Evolutionary conservation across 1,140 invertebrate species (phyloP).

Genomic region (Lasioglossum baleicum): DNA sequence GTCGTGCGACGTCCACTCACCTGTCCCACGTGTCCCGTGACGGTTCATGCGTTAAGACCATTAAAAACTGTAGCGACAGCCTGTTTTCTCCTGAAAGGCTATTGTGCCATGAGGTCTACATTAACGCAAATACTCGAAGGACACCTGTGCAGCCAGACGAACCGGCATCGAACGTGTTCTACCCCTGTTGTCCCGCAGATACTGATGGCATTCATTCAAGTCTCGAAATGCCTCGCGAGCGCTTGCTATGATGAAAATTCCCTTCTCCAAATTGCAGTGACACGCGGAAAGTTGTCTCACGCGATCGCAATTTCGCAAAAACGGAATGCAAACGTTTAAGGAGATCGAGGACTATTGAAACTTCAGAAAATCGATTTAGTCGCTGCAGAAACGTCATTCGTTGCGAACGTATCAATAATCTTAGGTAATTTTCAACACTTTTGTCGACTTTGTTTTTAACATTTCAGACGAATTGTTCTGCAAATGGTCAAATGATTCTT

Average conservation of each 20-base stretch:
- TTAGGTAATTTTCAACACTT: too few species aligned
- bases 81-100: conserved; percentile 10
- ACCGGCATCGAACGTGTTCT: conserved; percentile 1
- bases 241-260: background rate
- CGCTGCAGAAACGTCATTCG: too few species aligned
- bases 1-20: background rate
- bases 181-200: conserved; percentile 1
- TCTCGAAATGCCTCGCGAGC: background rate
- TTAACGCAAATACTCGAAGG: conserved; percentile 8
- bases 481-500: too few species aligned
- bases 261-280: too few species aligned
- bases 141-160: conserved; percentile 10
- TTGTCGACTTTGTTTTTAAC: too few species aligned
- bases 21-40: conserved; percentile 17
- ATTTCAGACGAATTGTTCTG: too few species aligned
- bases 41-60: conserved; percentile 7
- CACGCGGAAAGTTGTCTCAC: too few species aligned
- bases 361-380: too few species aligned
- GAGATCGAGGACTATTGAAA: too few species aligned
- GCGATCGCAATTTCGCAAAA: too few species aligned
- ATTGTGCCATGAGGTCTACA: conserved; percentile 23
- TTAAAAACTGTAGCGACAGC: conserved; percentile 15
- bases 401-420: too few species aligned
- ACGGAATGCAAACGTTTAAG: too few species aligned
- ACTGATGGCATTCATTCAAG: background rate